A percentile compares a stretch with the other conserved stretches of the same genome.
Evolutionary conservation across 2,888 invertebrate genomes (phyloP).

Genomic region (Abrostola tripartita): DNA sequence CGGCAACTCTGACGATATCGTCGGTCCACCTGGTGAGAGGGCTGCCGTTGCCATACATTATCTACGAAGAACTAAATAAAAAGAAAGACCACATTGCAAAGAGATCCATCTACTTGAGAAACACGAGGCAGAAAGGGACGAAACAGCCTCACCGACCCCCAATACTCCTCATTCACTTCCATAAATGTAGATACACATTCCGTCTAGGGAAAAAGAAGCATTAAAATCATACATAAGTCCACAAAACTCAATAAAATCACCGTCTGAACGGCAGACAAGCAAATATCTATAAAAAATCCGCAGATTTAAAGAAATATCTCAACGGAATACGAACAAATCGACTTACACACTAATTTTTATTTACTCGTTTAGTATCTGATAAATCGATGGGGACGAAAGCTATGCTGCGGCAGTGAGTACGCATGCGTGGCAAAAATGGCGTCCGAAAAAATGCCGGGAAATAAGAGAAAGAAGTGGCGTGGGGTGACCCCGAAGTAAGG

Average conservation of each 20-base stretch:
- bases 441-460: slow-evolving; percentile 82
- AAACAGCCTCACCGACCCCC: too few relatives aligned
- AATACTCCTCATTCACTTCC: slow-evolving; percentile 4
- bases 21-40: too few relatives aligned
- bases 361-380: slow-evolving; percentile 73
- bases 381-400: slow-evolving; percentile 79
- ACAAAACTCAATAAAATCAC: slow-evolving; percentile 19
- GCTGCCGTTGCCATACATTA: too few relatives aligned
- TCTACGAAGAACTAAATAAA: too few relatives aligned
- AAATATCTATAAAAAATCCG: slow-evolving; percentile 34
- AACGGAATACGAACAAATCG: slow-evolving; percentile 61
- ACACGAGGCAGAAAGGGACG: too few relatives aligned
- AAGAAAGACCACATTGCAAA: too few relatives aligned
- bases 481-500: slow-evolving; percentile 72
- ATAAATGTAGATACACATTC: not conserved
- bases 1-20: too few relatives aligned
- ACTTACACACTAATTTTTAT: slow-evolving; percentile 71
- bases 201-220: not conserved
- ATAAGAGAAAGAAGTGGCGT: slow-evolving; percentile 85
- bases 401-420: slow-evolving; percentile 62
- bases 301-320: slow-evolving; percentile 60
- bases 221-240: slow-evolving; percentile 1
- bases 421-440: slow-evolving; percentile 86
- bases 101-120: too few relatives aligned
- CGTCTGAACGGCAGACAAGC: slow-evolving; percentile 21